Evolutionary conservation across 1,140 invertebrate genomes (phyloP), one percentile per base, ranked within the genome.

Genomic region (Euschistus heros): DNA sequence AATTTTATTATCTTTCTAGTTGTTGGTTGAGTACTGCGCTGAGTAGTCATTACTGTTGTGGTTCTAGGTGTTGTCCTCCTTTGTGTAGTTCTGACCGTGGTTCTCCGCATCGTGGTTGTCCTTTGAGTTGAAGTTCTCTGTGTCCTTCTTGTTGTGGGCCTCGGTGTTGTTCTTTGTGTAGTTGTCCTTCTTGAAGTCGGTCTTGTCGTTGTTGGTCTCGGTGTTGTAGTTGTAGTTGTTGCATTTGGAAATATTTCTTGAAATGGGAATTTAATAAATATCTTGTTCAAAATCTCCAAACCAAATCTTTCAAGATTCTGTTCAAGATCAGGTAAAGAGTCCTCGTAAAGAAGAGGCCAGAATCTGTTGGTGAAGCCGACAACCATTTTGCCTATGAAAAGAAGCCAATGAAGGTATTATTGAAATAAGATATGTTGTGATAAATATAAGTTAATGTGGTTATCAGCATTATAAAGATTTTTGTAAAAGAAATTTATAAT

Each of bases 191-290:
- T 55, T n/a, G 52, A 22, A 24, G 52, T 14, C 14, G 52, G 52
- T 55, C 22, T 55, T 18, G 6, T 52, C 13, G 52, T 55, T 22
- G 52, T 55, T 55, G 52, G 52, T 24, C 13, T 55, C 14, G n/a
- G 6, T 13, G 52, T 22, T 22, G 52, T 22, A 2, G 52, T 55
- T 47, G 46, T 17, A 14, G n/a, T 22, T 24, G n/a, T n/a, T 6
- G 20, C n/a, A 13, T 20, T 14, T 22, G 67, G 67, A 33, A 68
- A 68, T 14, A 68, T 46, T 42, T 70, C 68, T 22, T 73, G 66
- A 64, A 71, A 73, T 27, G 72, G 72, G 13, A 73, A 66, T 26
- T 68, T 66, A 30, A 70, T 66, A 68, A 73, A 73, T 17, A 73
- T 67, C 63, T 72, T 71, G 66, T 73, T 73, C 60, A 71, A 26